Evolutionary conservation across 2,113 vertebrate genomes (phyloP).

Genomic region (Macroglossus sobrinus): DNA sequence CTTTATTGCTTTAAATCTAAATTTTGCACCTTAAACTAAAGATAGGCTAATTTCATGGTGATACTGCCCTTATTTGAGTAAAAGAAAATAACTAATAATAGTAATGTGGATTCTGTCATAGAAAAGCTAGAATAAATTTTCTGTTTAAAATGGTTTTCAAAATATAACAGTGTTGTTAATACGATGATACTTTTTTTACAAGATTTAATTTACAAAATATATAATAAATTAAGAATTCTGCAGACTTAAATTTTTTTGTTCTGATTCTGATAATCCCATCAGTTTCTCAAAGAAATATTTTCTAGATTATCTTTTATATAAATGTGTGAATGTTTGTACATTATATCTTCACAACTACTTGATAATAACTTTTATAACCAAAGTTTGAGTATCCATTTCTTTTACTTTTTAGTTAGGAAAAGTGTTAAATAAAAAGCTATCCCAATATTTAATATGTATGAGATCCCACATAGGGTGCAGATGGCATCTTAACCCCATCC

Average conservation of each 20-base stretch:
- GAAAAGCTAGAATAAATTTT: not conserved
- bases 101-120: not conserved
- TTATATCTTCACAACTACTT: not conserved
- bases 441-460: constrained; percentile 51
- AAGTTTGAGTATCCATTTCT: not conserved
- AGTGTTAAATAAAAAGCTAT: constrained; percentile 11
- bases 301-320: not conserved
- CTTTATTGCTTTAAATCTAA: not conserved
- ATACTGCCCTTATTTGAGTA: not conserved
- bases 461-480: constrained; percentile 47
- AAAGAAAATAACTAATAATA: not conserved
- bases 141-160: not conserved
- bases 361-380: constrained; percentile 7
- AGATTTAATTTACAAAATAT: not conserved
- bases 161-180: not conserved
- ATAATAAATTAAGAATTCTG: not conserved
- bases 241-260: not conserved
- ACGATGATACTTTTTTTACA: not conserved
- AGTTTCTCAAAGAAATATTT: not conserved
- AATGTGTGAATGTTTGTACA: constrained; percentile 38
- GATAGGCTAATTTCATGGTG: not conserved
- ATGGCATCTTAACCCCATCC: constrained; percentile 64
- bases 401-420: not conserved
- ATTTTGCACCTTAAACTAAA: not conserved
- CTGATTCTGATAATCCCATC: not conserved